Evolutionary conservation across 2,113 vertebrate genomes (phyloP).

Genomic region (Sturnus vulgaris): DNA sequence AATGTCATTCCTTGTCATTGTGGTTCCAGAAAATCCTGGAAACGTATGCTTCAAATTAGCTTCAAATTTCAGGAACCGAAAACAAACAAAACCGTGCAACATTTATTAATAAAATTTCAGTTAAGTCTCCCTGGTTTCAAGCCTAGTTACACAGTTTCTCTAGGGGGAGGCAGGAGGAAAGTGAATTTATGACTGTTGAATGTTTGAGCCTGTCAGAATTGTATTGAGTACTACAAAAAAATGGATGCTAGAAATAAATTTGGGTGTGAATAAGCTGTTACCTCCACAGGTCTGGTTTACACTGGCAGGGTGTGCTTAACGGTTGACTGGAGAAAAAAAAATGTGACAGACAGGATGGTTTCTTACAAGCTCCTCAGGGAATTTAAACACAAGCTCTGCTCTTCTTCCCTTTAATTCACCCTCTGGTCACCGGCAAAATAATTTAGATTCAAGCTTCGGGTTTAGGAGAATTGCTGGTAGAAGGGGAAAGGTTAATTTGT

Average conservation of each 20-base stretch:
- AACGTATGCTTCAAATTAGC: not conserved
- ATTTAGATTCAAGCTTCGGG: not conserved
- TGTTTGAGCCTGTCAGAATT: not conserved
- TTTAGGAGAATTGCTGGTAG: not conserved
- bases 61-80: not conserved
- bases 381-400: not conserved
- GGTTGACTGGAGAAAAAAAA: slow-evolving; percentile 10
- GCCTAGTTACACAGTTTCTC: not conserved
- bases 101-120: slow-evolving; percentile 1
- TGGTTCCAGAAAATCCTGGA: not conserved
- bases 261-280: slow-evolving; percentile 39
- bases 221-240: not conserved
- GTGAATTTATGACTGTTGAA: not conserved
- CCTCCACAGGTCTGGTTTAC: slow-evolving; percentile 3
- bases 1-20: not conserved
- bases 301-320: not conserved
- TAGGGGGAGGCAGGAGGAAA: not conserved
- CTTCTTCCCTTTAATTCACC: not conserved
- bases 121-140: not conserved
- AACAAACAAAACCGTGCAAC: not conserved
- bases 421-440: not conserved
- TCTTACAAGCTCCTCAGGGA: not conserved
- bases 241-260: not conserved
- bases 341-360: slow-evolving; percentile 14
- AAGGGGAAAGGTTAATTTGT: slow-evolving; percentile 51